Conservation (phyloP, 92 coral and sea anemone genomes). For the Galaxea fascicularis region DNA sequence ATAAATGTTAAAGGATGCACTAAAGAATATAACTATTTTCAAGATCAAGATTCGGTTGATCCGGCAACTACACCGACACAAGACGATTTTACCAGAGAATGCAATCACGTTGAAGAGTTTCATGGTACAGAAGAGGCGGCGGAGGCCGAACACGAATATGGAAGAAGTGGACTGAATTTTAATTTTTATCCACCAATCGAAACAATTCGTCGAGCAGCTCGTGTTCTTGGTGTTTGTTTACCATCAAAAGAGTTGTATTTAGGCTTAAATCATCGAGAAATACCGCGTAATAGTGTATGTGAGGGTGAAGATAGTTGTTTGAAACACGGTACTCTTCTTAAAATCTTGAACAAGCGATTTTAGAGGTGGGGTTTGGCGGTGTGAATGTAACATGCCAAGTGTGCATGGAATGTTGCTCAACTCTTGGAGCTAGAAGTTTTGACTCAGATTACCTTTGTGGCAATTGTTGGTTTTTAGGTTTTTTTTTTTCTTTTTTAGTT, state of each 20-base stretch:
- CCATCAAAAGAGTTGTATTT: conserved; percentile 71
- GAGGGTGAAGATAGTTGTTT: conserved; percentile 62
- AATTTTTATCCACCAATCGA: conserved; percentile 3
- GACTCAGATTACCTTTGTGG: no score
- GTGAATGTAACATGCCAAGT: conserved; percentile 9
- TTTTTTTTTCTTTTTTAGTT: no score
- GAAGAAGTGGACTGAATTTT: not conserved
- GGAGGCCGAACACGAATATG: not conserved
- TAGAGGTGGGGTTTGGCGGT: not conserved
- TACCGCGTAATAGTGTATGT: conserved; percentile 62
- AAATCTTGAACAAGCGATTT: conserved; percentile 79
- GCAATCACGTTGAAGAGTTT: not conserved
- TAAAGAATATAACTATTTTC: not conserved
- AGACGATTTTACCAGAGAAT: not conserved
- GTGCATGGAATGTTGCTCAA: not conserved
- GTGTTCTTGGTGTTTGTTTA: conserved; percentile 76
- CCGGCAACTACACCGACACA: not conserved
- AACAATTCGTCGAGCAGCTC: conserved; percentile 77
- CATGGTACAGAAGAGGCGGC: not conserved
- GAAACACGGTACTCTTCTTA: conserved; percentile 66
- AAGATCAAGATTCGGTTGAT: not conserved
- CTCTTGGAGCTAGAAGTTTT: no score
- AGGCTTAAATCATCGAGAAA: conserved; percentile 47
- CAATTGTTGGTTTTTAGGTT: no score
- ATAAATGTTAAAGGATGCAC: not conserved